A percentile compares a stretch with the other conserved stretches of the same genome.
These are phyloP conservation scores for Procambarus clarkii DNA, from an alignment of 1,140 invertebrate species.

Conservation along the genomic window DNA sequence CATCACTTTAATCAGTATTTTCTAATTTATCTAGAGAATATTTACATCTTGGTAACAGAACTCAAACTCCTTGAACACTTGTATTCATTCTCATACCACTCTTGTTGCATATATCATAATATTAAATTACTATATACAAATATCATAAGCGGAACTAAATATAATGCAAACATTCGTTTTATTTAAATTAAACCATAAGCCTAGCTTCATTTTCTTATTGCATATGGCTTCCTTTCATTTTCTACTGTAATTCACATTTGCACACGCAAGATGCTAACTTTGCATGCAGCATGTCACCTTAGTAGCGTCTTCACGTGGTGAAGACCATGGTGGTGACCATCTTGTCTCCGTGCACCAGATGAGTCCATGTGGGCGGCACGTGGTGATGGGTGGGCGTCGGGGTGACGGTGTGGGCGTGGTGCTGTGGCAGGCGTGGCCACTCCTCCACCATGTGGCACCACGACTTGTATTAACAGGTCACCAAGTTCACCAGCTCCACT, in stretches of 20 bases:
- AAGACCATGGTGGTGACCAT: not conserved
- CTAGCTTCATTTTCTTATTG: no score
- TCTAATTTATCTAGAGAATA: no score
- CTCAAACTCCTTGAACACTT: no score
- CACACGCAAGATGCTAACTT: no score
- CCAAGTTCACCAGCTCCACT: conserved; percentile 19
- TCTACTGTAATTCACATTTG: no score
- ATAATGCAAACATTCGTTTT: not conserved
- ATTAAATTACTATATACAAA: no score
- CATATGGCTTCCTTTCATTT: not conserved
- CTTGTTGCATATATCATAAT: no score
- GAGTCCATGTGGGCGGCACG: not conserved
- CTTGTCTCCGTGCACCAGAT: not conserved
- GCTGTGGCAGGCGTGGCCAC: conserved; percentile 17
- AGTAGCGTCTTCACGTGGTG: not conserved
- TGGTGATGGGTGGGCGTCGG: conserved; percentile 22
- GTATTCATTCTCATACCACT: no score
- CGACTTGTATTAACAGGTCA: conserved; percentile 6
- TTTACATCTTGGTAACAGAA: no score
- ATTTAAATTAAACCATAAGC: not conserved
- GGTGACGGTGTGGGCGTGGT: conserved; percentile 5
- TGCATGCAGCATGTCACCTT: no score
- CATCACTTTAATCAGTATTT: no score
- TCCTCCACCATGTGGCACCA: not conserved
- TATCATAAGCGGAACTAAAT: no score